phyloP scores from a whole-genome alignment of 2,888 invertebrate species.

The Drosophila parthenogenetica region DNA sequence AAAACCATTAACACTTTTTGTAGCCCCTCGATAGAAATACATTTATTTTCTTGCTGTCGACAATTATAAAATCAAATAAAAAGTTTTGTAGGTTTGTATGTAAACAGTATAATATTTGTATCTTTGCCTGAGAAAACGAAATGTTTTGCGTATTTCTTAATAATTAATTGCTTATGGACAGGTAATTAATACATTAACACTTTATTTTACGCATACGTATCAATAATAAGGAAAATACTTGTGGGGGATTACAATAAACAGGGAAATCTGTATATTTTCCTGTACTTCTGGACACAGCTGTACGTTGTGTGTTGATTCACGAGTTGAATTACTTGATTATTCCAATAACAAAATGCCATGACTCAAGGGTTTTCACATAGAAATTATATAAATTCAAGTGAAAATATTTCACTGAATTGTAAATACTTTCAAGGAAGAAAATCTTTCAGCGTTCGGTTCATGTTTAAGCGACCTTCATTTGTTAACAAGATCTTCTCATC shows the following conservation, averaged over 20 bases:
- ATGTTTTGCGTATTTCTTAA: conserved; percentile 28
- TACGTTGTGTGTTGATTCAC: conserved; percentile 19
- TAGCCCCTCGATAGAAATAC: conserved; percentile 44
- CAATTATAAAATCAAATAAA: conserved; percentile 78
- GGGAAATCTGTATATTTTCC: conserved; percentile 29
- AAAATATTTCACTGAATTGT: background rate
- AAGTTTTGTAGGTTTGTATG: conserved; percentile 37
- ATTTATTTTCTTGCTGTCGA: conserved; percentile 38
- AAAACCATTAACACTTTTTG: conserved; percentile 81
- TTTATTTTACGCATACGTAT: conserved; percentile 13
- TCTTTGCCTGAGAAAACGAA: conserved; percentile 32
- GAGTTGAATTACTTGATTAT: conserved; percentile 7
- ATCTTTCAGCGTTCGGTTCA: conserved; percentile 18
- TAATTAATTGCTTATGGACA: conserved; percentile 51
- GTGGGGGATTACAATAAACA: conserved; percentile 36
- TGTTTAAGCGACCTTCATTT: conserved; percentile 23
- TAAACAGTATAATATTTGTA: conserved; percentile 55
- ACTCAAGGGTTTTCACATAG: conserved; percentile 7
- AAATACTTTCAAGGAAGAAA: conserved; percentile 5
- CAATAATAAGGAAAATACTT: conserved; percentile 23
- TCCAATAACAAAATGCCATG: conserved; percentile 8
- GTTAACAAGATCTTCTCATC: conserved; percentile 13
- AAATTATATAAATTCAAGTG: conserved; percentile 3
- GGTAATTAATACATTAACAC: conserved; percentile 78
- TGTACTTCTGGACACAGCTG: conserved; percentile 32